Evolutionary conservation across 2,113 vertebrate genomes (phyloP), one percentile per base, ranked within the genome.

Genomic region (Eolophus roseicapilla): DNA sequence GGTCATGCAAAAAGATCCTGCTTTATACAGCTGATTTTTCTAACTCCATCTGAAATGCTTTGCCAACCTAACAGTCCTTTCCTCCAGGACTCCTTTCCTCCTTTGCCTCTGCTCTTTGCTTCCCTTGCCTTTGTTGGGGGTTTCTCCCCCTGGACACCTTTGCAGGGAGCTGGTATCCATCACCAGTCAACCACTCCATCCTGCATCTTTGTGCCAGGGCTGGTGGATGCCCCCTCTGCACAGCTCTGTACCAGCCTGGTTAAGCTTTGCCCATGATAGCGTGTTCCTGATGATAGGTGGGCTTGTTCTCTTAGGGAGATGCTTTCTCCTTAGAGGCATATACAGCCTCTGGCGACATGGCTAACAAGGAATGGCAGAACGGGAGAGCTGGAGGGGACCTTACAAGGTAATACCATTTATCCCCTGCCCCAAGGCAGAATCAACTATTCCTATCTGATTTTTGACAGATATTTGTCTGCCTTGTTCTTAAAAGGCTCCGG

Each of bases 401-500:
- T 17, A 50, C 27, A 33, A 84, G 35, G 57, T 39, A 41, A 71
- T 67, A 83, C 62, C 49, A 67, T 63, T 88, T 67, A 71, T 80
- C 74, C 64, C 37, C 43, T 76, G 91, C 83, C 74, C 74, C 74
- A 62, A 65, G 94, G 88, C 75, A 88, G 65, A 65, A 85, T 91
- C 80, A 78, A 37, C 33, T 47, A 24, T 88, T 64, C 65, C 70
- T 78, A 2, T 57, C 33, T 73, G 37, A 93, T 77, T 76, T 39
- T 81, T 91, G 80, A 59, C 53, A 43, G 91, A 18, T 93, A 82
- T 73, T 95, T 86, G 80, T 88, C 91, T 88, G 80, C 65, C 75
- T 77, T 27, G 59, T 57, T 57, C 80, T 91, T 64, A 77, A 91
- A 88, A 91, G 84, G 88, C 84, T 86, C 65, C 7, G 10, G 81